Evolutionary conservation across 2,113 vertebrate species (phyloP).

Genomic region (Scomber scombrus): DNA sequence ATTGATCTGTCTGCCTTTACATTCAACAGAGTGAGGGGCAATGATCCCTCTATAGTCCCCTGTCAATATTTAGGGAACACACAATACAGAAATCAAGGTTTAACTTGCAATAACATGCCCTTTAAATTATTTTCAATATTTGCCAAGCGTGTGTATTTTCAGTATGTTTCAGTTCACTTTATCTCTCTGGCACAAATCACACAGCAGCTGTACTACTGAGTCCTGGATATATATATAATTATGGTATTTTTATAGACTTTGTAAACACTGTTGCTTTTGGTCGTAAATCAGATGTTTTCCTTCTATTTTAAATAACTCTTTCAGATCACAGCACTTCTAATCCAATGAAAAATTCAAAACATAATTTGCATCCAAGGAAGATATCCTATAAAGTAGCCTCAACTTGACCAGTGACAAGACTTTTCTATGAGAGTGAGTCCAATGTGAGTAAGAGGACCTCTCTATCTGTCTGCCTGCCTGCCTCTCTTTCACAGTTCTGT

Average conservation of each 20-base stretch:
- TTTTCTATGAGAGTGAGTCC: no score
- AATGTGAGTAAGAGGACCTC: no score
- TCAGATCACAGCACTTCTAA: neutral
- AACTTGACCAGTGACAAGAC: no score
- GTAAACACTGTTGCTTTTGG: neutral
- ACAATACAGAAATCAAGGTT: conserved; percentile 36
- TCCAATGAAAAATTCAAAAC: no score
- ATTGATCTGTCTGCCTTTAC: conserved; percentile 61
- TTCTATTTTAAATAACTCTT: neutral
- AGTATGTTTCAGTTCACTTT: neutral
- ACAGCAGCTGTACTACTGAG: no score
- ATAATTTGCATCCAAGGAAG: no score
- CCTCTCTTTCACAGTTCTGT: no score
- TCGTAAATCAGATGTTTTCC: no score
- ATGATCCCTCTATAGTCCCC: conserved; percentile 31
- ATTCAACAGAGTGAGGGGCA: conserved; percentile 51
- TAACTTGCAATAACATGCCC: neutral
- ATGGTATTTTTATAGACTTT: no score
- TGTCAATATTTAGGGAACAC: conserved; percentile 61
- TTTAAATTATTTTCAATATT: neutral
- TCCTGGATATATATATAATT: no score
- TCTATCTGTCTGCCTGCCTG: no score
- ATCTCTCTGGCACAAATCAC: neutral
- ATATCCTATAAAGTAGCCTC: no score
- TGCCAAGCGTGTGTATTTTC: neutral